phyloP scores from a whole-genome alignment of 2,113 vertebrate species.

The Antigone vipio region DNA sequence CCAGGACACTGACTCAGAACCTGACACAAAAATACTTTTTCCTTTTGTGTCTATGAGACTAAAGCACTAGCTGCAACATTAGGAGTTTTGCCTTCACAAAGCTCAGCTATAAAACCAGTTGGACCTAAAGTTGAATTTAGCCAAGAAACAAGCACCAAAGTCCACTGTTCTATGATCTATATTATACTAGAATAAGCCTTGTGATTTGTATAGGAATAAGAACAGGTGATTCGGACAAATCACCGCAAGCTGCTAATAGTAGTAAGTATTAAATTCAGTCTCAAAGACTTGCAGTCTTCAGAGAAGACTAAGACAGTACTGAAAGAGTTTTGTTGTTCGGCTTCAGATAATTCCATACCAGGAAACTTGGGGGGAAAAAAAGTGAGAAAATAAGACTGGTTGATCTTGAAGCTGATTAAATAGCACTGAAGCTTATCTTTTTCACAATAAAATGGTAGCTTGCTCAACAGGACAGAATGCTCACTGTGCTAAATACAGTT shows the following conservation, averaged over 20 bases:
- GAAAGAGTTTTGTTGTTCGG: neutral
- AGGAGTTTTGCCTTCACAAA: neutral
- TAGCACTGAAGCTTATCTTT: neutral
- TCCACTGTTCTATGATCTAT: neutral
- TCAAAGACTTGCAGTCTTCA: neutral
- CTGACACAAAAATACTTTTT: neutral
- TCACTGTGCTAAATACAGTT: neutral
- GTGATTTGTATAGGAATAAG: neutral
- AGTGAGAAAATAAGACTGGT: neutral
- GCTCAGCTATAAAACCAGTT: neutral
- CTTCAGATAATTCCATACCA: neutral
- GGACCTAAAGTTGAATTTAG: neutral
- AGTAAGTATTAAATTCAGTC: neutral
- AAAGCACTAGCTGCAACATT: neutral
- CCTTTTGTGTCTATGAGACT: neutral
- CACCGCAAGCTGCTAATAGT: neutral
- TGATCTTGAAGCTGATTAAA: neutral
- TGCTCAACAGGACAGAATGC: neutral
- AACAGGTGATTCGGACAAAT: neutral
- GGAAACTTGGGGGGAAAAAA: accelerated
- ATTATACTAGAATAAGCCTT: neutral
- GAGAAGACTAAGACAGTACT: neutral
- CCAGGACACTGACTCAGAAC: neutral
- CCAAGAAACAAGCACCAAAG: neutral
- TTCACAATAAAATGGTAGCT: neutral